Base-by-base conservation (phyloP, 2,888 invertebrate species). In the Cheilosia vulpina region DNA sequence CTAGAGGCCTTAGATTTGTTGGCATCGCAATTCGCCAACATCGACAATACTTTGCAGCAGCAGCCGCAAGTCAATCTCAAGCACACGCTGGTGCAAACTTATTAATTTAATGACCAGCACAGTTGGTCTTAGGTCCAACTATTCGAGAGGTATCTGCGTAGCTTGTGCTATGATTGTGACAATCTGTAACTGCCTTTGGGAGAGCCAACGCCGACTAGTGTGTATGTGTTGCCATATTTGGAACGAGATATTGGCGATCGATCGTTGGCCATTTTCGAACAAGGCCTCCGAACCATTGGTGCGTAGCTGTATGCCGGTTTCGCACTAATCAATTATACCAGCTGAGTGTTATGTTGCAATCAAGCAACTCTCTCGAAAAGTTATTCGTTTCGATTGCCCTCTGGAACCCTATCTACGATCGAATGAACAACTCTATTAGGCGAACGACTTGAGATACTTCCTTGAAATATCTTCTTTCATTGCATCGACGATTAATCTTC, bases 1-100 rank as follows among this genome's bases (percentile, higher is more conserved):
- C 62, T 53, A 34, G 76, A 68, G 81, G 76, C 66, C 71, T 81
- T 76, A 77, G 68, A 81, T 81, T 85, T 81, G 81, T 63, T 77
- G 72, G 57, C 72, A 53, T 9, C 76, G 13, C 38, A 38, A 34
- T 34, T 38, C 38, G 17, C 71, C 41, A 24, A 11, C 31, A 19
- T 17, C n/a, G 17, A 52, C n/a, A 1, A 27, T n/a, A 19, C 9
- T 13, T n/a, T 24, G 43, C 13, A 53, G 43, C 41, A 27, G 27
- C 6, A 31, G 55, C 43, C 63, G n/a, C 50, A 41, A 85, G 81
- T 85, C 85, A 77, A 72, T 80, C 52, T 57, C 41, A 72, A 52
- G 81, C 85, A 81, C 84, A 80, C 72, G 77, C 81, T 76, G 77
- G 85, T 85, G 85, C 77, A 81, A 85, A 85, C 85, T 85, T 77